phyloP scores from a whole-genome alignment of 1,140 invertebrate species.

The Papilio polytes region DNA sequence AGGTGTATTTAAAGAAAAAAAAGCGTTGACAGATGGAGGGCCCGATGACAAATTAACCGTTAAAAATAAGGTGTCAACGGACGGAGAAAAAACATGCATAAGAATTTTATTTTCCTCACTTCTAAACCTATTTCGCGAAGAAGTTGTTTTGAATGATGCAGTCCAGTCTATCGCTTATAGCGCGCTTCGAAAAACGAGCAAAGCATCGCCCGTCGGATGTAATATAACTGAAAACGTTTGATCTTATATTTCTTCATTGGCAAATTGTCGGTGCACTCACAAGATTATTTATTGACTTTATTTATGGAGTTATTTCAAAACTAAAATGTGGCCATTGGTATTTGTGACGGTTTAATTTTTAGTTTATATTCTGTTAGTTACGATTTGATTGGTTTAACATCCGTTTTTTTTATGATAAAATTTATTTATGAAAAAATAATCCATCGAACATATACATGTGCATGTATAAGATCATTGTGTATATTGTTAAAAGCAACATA shows the following conservation, averaged over 20 bases:
- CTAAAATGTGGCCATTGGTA: not conserved
- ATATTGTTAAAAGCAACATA: not conserved
- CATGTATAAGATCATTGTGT: not conserved
- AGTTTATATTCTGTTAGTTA: not conserved
- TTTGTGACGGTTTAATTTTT: not conserved
- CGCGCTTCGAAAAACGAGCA: constrained; percentile 53
- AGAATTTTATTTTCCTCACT: constrained; percentile 58
- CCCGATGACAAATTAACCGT: constrained; percentile 74
- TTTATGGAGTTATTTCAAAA: constrained; percentile 27
- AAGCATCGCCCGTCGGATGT: constrained; percentile 62
- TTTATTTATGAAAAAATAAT: not conserved
- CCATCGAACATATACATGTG: too few species aligned
- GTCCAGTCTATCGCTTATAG: constrained; percentile 47
- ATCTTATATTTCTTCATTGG: constrained; percentile 66
- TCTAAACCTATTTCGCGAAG: constrained; percentile 61
- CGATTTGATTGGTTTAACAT: not conserved
- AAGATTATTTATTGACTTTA: constrained; percentile 32
- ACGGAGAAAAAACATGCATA: constrained; percentile 56
- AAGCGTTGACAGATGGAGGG: constrained; percentile 65
- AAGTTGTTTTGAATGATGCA: constrained; percentile 48
- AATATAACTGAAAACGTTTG: constrained; percentile 68
- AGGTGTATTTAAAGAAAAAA: constrained; percentile 42
- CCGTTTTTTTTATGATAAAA: not conserved
- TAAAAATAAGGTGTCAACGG: constrained; percentile 55
- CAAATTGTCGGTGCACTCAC: constrained; percentile 33